Conservation (phyloP, 1,140 invertebrate genomes). For the Kradibia gibbosae region DNA sequence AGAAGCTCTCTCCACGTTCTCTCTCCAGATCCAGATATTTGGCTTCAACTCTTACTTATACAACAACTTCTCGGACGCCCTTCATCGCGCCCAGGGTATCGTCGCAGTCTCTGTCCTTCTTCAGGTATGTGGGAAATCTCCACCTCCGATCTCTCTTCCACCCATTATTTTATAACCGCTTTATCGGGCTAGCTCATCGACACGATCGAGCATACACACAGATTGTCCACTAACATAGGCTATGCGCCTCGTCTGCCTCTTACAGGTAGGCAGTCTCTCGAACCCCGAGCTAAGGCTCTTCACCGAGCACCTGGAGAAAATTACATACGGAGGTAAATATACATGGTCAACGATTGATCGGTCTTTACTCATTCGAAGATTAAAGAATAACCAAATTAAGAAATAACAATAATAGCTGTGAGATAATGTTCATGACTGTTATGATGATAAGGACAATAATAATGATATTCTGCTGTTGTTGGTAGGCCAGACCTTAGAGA, state of each 20-base stretch:
- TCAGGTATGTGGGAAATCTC: conserved; percentile 79
- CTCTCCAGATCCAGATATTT: conserved; percentile 90
- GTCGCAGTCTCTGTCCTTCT: conserved; percentile 89
- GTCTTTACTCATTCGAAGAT: no score
- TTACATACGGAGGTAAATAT: conserved; percentile 86
- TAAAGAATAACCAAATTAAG: no score
- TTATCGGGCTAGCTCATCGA: conserved; percentile 33
- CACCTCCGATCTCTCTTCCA: conserved; percentile 29
- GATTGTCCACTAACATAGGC: background rate
- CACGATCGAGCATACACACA: background rate
- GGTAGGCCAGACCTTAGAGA: conserved; percentile 84
- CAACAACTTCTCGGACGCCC: conserved; percentile 90
- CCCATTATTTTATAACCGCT: conserved; percentile 56
- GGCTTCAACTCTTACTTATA: conserved; percentile 95
- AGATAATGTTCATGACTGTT: background rate
- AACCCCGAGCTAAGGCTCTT: conserved; percentile 89
- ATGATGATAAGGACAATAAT: background rate
- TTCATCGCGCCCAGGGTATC: conserved; percentile 90
- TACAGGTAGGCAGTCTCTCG: conserved; percentile 87
- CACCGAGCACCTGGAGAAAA: conserved; percentile 90
- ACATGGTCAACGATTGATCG: background rate
- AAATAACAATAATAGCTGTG: background rate
- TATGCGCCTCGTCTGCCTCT: conserved; percentile 60
- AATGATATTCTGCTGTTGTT: conserved; percentile 23
- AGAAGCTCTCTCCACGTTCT: background rate